Conservation (phyloP, 2,113 vertebrate genomes). For the Lophura nycthemera region DNA sequence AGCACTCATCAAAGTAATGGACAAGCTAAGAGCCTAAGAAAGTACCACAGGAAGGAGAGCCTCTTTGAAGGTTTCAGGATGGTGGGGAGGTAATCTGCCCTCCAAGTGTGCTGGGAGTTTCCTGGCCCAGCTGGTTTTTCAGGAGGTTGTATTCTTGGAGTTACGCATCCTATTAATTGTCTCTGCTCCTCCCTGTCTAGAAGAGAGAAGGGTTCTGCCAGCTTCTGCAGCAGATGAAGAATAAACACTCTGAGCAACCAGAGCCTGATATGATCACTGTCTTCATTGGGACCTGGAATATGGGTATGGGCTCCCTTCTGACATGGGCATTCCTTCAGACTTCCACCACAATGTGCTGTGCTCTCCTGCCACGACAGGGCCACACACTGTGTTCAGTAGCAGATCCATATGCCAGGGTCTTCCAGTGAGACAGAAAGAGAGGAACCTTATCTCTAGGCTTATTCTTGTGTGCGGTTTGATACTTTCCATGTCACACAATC, state of each 20-base stretch:
- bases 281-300: constrained; percentile 98
- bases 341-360: background rate
- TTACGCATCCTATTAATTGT: background rate
- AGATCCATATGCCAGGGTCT: background rate
- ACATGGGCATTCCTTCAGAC: background rate
- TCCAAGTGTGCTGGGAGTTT: background rate
- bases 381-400: background rate
- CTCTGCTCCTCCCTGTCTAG: constrained; percentile 72
- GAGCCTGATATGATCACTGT: constrained; percentile 98
- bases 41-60: background rate
- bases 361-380: background rate
- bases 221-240: constrained; percentile 99
- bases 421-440: background rate
- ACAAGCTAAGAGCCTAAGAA: background rate
- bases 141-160: background rate
- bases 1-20: background rate
- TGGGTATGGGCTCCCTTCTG: constrained; percentile 84
- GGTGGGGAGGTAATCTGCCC: background rate
- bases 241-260: constrained; percentile 93
- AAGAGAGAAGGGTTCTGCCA: constrained; percentile 98
- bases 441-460: background rate
- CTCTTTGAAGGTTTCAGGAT: background rate
- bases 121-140: constrained; percentile 9
- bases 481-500: background rate
- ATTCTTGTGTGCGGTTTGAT: background rate